These are phyloP conservation scores for Pharmacophagus antenor DNA, from an alignment of 2,888 invertebrate genomes.

Conservation along the genomic window DNA sequence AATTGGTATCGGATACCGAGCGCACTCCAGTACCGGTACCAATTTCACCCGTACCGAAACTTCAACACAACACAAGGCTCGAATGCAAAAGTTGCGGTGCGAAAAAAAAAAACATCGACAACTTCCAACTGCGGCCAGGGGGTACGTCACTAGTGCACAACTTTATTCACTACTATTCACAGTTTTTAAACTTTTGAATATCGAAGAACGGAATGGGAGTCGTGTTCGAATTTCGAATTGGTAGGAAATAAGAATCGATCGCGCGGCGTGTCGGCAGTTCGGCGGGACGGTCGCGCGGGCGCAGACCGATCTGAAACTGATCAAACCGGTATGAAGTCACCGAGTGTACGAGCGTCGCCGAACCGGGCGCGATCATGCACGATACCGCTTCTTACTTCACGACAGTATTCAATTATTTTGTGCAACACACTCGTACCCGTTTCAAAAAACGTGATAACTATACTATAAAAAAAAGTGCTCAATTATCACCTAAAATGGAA, in stretches of 20 bases:
- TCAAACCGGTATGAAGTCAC: slow-evolving; percentile 71
- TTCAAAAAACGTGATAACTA: neutral
- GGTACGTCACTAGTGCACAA: slow-evolving; percentile 12
- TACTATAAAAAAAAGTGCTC: neutral
- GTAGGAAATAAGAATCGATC: slow-evolving; percentile 47
- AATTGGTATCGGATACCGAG: slow-evolving; percentile 51
- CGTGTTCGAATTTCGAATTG: slow-evolving; percentile 33
- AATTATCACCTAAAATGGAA: neutral
- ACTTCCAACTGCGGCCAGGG: slow-evolving; percentile 22
- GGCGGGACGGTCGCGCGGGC: slow-evolving; percentile 58
- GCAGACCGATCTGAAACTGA: slow-evolving; percentile 71
- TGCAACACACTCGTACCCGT: slow-evolving; percentile 27
- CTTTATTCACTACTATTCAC: neutral
- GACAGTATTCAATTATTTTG: slow-evolving; percentile 31
- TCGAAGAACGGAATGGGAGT: slow-evolving; percentile 32
- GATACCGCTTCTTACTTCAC: slow-evolving; percentile 46
- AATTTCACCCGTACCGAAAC: slow-evolving; percentile 57
- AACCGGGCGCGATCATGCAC: slow-evolving; percentile 44
- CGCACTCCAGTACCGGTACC: slow-evolving; percentile 47
- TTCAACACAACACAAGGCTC: slow-evolving; percentile 46
- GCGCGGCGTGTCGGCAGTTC: slow-evolving; percentile 46
- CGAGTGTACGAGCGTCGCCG: slow-evolving; percentile 52
- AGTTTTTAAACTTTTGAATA: slow-evolving; percentile 23
- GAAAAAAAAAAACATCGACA: slow-evolving; percentile 45
- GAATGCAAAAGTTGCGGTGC: slow-evolving; percentile 50